Evolutionary conservation across 2,888 invertebrate genomes (phyloP).

Genomic region (Xanthostigma xanthostigma): DNA sequence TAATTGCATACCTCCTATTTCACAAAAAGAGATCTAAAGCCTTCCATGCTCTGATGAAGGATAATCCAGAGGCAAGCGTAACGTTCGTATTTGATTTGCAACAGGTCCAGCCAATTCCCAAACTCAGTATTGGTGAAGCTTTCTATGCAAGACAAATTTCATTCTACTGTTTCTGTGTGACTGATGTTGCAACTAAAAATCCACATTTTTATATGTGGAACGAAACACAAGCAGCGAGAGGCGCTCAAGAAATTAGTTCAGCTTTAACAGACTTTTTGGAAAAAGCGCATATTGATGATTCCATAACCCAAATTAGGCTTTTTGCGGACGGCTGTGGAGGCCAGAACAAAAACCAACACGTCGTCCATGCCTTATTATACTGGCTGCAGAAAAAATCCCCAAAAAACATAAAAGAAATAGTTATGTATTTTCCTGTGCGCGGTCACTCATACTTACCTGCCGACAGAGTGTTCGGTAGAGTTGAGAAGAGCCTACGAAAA

Average conservation of each 20-base stretch:
- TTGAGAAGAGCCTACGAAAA: neutral
- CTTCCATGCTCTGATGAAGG: conserved; percentile 13
- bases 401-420: conserved; percentile 10
- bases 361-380: conserved; percentile 12
- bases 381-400: conserved; percentile 13
- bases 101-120: conserved; percentile 15
- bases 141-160: conserved; percentile 16
- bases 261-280: conserved; percentile 10
- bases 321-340: conserved; percentile 16
- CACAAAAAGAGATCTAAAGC: conserved; percentile 14
- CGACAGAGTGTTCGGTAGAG: conserved; percentile 1
- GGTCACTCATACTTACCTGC: conserved; percentile 4
- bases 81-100: conserved; percentile 17
- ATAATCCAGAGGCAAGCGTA: conserved; percentile 8
- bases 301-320: conserved; percentile 8
- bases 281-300: neutral
- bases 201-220: conserved; percentile 15
- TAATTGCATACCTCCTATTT: conserved; percentile 12
- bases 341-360: conserved; percentile 15
- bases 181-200: conserved; percentile 11
- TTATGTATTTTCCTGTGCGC: conserved; percentile 2
- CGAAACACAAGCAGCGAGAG: conserved; percentile 12
- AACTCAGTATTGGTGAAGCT: conserved; percentile 16
- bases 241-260: conserved; percentile 14
- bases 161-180: conserved; percentile 15